Evolutionary conservation across 1,140 invertebrate species (phyloP), one percentile per base, ranked within the genome.

Genomic region (Manduca sexta): DNA sequence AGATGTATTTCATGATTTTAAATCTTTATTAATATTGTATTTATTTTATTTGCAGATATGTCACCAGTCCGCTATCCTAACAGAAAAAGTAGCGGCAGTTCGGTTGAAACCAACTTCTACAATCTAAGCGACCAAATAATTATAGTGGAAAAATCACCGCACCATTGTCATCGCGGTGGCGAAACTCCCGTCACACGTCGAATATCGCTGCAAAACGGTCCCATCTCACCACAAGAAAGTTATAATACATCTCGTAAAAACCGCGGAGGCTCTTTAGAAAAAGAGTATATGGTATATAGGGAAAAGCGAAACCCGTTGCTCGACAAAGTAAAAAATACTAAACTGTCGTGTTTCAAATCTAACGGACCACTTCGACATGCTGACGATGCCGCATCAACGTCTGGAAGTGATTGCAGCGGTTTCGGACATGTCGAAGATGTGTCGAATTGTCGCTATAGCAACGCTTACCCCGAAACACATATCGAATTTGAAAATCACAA

Each of bases 251-350:
- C 52, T 56, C 77, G 77, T 12, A 83, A 84, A 65, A 67, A 87
- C 83, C 66, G 87, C 83, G 69, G 88, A 69, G 68, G 87, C 75
- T 72, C 85, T 73, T 62, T 84, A 48, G 85, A 86, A 74, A 76
- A 87, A 82, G 73, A 88, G 66, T 86, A 86, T 58, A 72, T 80
- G 52, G 71, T 84, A 2, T 83, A 69, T 40, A 84, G 88, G 61
- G 91, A 93, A 72, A 92, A 90, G 66, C 81, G 90, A 35, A 92
- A 92, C 66, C 91, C 91, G 1, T 83, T 93, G 31, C 82, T 92
- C 15, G 91, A 93, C 51, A 89, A 89, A 62, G 91, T 93, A 1
- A 92, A 92, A 69, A 92, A 91, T 60, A 92, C 91, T 6, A 89
- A 90, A 64, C 71, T 93, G 30, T 92, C 90, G 3, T 92, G 91